These are phyloP conservation scores for Hyperoodon ampullatus DNA, from an alignment of 2,113 vertebrate species.

Conservation along the genomic window DNA sequence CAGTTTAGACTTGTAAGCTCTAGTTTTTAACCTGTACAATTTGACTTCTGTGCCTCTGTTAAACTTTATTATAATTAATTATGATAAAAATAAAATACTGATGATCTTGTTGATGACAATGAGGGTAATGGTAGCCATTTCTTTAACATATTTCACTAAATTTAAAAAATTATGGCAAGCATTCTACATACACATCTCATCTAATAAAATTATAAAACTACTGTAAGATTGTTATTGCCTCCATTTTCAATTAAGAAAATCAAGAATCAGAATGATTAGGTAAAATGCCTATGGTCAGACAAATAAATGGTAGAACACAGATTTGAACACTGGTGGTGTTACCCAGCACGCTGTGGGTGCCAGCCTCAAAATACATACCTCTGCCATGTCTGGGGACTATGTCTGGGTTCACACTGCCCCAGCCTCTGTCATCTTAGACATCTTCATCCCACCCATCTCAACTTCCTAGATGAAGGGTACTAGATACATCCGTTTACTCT, in stretches of 20 bases:
- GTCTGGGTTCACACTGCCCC: background rate
- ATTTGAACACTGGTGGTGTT: background rate
- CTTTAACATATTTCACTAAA: background rate
- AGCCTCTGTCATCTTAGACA: background rate
- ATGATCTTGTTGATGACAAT: background rate
- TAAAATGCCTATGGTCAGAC: background rate
- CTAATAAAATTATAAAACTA: background rate
- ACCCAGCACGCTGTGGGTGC: fast-evolving
- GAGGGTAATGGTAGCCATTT: background rate
- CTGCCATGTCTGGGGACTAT: background rate
- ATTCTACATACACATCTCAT: background rate
- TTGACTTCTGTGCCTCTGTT: background rate
- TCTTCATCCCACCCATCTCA: background rate
- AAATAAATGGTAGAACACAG: background rate
- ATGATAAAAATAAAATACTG: background rate
- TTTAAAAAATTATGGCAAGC: background rate
- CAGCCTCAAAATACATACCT: background rate
- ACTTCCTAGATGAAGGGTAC: background rate
- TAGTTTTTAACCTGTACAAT: background rate
- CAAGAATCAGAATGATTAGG: background rate
- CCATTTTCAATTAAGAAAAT: background rate
- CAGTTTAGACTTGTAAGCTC: background rate
- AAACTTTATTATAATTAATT: background rate
- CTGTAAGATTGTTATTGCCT: background rate
- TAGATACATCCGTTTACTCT: background rate